Conservation (phyloP, 2,113 vertebrate species). For the Seriola rivoliana region DNA sequence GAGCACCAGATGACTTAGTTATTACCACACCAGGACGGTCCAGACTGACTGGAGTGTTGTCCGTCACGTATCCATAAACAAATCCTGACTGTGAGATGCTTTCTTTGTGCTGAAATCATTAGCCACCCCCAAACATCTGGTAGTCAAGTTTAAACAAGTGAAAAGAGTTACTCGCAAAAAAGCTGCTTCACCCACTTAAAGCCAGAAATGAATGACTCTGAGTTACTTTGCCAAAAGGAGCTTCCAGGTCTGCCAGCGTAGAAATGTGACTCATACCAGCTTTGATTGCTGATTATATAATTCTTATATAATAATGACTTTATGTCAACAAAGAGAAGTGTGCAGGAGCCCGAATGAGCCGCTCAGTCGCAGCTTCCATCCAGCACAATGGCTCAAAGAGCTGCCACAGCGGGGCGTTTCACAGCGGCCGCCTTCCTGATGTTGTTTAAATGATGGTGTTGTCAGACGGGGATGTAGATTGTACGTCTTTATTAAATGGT, state of each 20-base stretch:
- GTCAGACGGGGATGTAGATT: not conserved
- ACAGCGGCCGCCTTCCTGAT: not conserved
- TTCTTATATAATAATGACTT: conserved; percentile 68
- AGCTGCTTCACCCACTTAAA: conserved; percentile 21
- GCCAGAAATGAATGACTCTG: conserved; percentile 39
- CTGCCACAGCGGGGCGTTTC: not conserved
- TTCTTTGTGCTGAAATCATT: conserved; percentile 23
- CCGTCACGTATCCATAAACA: conserved; percentile 3
- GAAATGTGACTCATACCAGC: conserved; percentile 55
- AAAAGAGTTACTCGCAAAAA: conserved; percentile 14
- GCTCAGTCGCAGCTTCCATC: conserved; percentile 5
- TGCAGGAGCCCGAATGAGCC: conserved; percentile 27
- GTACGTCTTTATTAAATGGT: not conserved
- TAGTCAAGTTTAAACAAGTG: conserved; percentile 35
- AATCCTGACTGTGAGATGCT: not conserved
- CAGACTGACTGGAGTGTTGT: conserved; percentile 23
- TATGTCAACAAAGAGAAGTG: conserved; percentile 38
- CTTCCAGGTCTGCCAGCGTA: conserved; percentile 38
- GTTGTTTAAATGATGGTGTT: conserved; percentile 15
- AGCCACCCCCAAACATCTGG: conserved; percentile 33
- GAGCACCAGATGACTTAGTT: conserved; percentile 33
- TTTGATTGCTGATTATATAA: conserved; percentile 56
- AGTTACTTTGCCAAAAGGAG: conserved; percentile 23
- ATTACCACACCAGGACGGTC: not conserved
- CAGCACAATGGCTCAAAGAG: not conserved